Percentiles rank a stretch among this genome's conserved stretches.
Conservation (phyloP, 2,113 vertebrate genomes). For the Etia nguti region DNA sequence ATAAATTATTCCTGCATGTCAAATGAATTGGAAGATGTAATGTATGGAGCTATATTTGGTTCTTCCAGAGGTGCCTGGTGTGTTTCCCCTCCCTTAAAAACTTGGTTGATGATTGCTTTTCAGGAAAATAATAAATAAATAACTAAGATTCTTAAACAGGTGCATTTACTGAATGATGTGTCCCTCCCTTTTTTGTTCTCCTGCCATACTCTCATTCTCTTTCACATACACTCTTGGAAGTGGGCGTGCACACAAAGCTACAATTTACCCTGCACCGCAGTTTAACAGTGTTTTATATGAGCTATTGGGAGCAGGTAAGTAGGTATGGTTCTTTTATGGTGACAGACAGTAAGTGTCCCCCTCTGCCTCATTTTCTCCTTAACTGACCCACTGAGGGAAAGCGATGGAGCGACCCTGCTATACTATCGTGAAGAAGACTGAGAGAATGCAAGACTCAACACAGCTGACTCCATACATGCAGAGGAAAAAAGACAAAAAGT, state of each 20-base stretch:
- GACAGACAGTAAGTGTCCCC: slow-evolving; percentile 52
- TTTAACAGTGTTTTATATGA: slow-evolving; percentile 58
- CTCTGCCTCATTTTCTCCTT: slow-evolving; percentile 65
- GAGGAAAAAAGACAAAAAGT: not conserved
- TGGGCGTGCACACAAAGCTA: not conserved
- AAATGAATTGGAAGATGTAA: slow-evolving; percentile 52
- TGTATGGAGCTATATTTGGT: slow-evolving; percentile 40
- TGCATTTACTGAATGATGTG: not conserved
- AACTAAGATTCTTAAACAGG: not conserved
- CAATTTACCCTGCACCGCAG: slow-evolving; percentile 8
- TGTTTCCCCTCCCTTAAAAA: slow-evolving; percentile 36
- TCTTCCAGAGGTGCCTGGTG: not conserved
- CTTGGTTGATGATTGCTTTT: slow-evolving; percentile 45
- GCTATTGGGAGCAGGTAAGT: slow-evolving; percentile 42
- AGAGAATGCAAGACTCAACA: not conserved
- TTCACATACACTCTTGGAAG: not conserved
- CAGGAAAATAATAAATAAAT: not conserved
- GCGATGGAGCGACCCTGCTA: slow-evolving; percentile 20
- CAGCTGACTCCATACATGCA: not conserved
- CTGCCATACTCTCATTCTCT: not conserved
- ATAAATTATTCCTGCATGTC: slow-evolving; percentile 62
- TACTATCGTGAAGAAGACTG: slow-evolving; percentile 13
- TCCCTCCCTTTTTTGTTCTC: not conserved
- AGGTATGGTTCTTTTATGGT: slow-evolving; percentile 59
- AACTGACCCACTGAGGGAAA: slow-evolving; percentile 60